Evolutionary conservation across 2,888 invertebrate species (phyloP), one percentile per base, ranked within the genome.

Genomic region (Chaetogeoica ovagalla): DNA sequence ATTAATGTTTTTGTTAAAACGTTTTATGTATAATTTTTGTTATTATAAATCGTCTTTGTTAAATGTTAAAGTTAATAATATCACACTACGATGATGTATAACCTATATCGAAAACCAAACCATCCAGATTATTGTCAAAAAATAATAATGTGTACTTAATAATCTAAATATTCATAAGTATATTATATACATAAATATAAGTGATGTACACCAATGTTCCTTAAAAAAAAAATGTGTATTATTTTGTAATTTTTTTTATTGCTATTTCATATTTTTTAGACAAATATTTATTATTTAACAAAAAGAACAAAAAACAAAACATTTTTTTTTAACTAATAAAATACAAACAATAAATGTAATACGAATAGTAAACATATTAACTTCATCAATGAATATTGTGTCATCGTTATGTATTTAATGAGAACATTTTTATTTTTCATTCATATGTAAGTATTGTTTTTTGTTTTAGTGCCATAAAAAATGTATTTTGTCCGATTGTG

Each of bases 151-250:
- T 59, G 66, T 75, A 66, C 66, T 75, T 66, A 66, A 59, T 75
- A 48, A 48, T 9, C 11, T 11, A 1, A 48, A 11, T 11, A 55
- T 23, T 55, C 39, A 66, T 66, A 75, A 43, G 65, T n/a, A 43
- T 75, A 48, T 48, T 48, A 11, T 48, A 9, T 48, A 11, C 11
- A 48, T 48, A 9, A 9, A 48, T n/a, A 48, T 11, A 11, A 48
- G 48, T 48, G 43, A 75, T 48, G 43, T 66, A 66, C 66, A 75
- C 66, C 43, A 21, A 75, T 75, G 75, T 75, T 75, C 75, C 75
- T 75, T 75, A 66, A 66, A 66, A 70, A 65, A 66, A 63, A 57
- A 66, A 59, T 75, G 39, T 66, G 39, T 66, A 43, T 66, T 75
- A 37, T 73, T 39, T 39, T 7, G 39, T 39, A 7, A 39, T 74